Base-by-base conservation (phyloP, 2,888 invertebrate species). In the Cremastobaeus sp. region DNA sequence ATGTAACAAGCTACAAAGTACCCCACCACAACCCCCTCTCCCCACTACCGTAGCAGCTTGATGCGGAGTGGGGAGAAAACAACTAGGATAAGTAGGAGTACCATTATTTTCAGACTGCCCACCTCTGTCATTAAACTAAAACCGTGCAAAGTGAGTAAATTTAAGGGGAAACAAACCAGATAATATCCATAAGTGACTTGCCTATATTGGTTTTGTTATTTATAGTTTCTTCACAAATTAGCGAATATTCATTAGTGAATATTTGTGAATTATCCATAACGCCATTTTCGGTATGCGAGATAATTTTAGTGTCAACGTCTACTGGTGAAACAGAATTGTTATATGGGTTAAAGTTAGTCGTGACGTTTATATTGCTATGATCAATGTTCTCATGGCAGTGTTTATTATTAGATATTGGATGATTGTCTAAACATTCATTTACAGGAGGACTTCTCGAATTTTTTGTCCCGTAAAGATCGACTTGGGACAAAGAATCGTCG, bases 401-500 rank as follows among this genome's bases (percentile, higher is more conserved):
- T 9, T 48, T 34, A 25, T 25, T 34, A n/a, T 35, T 52, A 14
- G 32, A 1, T 11, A 35, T 25, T 4, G 34, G 35, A 28, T 41
- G 14, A 11, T 39, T 32, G 3, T 48, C 41, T 9, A 32, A 1
- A 8, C 18, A 9, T 8, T 57, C 50, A 17, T 55, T 48, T n/a
- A n/a, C 3, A n/a, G 45, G 5, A 1, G 48, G 12, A 17, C 28
- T 48, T 35, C 39, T 55, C 1, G 2, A 48, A 50, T 34, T 48
- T 17, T 37, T 47, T 25, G 69, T 50, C 1, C 64, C 62, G 43
- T 79, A 80, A 45, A 79, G 69, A 18, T 81, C 77, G 43, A 69
- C 74, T 3, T 81, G 78, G 0, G 83, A 81, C 2, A 83, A 74
- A 78, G 79, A 81, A 25, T 80, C 79, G 0, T 80, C 82, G n/a